Conservation (phyloP, 2,888 invertebrate genomes). For the Drosophila dives region DNA sequence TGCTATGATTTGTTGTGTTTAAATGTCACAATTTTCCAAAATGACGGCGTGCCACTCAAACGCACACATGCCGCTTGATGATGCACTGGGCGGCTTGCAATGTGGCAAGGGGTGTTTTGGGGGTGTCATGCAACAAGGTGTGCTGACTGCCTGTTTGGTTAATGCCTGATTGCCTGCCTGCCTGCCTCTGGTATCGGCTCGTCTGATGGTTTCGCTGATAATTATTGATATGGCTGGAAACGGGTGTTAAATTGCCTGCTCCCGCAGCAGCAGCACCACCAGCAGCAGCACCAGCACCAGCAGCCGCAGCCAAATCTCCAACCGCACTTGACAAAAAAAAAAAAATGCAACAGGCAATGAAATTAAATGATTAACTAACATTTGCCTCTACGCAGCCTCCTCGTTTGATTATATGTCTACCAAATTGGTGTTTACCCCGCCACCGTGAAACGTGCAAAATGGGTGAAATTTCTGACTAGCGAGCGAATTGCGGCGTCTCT, state of each 20-base stretch:
- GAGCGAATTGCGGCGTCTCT: slow-evolving; percentile 1
- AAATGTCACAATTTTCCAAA: slow-evolving; percentile 76
- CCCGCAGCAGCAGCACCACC: slow-evolving; percentile 24
- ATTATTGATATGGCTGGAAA: slow-evolving; percentile 57
- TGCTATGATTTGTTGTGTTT: slow-evolving; percentile 77
- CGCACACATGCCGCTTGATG: slow-evolving; percentile 7
- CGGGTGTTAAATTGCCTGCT: slow-evolving; percentile 55
- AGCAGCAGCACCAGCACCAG: slow-evolving; percentile 5
- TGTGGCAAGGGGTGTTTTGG: background rate
- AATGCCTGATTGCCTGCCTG: slow-evolving; percentile 6
- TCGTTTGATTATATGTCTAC: slow-evolving; percentile 27
- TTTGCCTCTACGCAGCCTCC: slow-evolving; percentile 32
- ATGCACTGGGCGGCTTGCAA: background rate
- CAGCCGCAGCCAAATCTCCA: slow-evolving; percentile 31
- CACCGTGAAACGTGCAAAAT: slow-evolving; percentile 70
- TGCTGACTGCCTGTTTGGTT: slow-evolving; percentile 14
- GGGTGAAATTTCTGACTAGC: slow-evolving; percentile 69
- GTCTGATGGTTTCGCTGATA: slow-evolving; percentile 67
- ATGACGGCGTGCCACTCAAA: slow-evolving; percentile 46
- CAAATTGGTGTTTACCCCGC: slow-evolving; percentile 28
- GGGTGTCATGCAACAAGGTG: slow-evolving; percentile 42
- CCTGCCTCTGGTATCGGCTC: slow-evolving; percentile 42
- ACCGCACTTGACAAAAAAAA: slow-evolving; percentile 67
- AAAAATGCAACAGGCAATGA: slow-evolving; percentile 63
- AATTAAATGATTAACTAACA: slow-evolving; percentile 80